Percentiles rank a stretch among this genome's conserved stretches.
These are phyloP conservation scores for Phodopus roborovskii DNA, from an alignment of 2,113 vertebrate species.

Conservation along the genomic window DNA sequence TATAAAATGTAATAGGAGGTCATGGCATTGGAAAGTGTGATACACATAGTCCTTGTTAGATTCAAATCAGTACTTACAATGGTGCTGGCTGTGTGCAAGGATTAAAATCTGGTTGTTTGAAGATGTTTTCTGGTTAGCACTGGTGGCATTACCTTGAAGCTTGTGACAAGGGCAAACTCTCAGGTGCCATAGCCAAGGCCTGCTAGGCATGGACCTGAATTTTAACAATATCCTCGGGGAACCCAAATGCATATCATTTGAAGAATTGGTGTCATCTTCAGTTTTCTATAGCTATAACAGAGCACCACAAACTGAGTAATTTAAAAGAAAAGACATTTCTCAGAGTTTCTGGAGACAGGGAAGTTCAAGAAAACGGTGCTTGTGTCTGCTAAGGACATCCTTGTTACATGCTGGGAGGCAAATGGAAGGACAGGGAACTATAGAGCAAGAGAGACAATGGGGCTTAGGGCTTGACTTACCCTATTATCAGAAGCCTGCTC, in stretches of 20 bases:
- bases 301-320: neutral
- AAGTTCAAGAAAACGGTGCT: neutral
- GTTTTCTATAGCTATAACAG: neutral
- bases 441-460: neutral
- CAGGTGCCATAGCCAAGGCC: neutral
- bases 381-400: no score
- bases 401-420: neutral
- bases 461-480: neutral
- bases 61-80: neutral
- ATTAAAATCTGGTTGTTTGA: neutral
- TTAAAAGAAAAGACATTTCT: neutral
- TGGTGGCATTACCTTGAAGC: neutral
- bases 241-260: neutral
- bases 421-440: neutral
- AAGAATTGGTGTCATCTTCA: neutral
- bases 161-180: neutral
- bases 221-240: neutral
- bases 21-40: neutral
- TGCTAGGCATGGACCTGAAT: neutral
- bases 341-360: neutral
- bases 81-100: fast-evolving
- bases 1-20: neutral
- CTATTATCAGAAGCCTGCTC: neutral
- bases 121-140: neutral
- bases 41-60: no score